These are phyloP conservation scores for Ophthalmolycus amberensis DNA, from an alignment of 2,113 vertebrate genomes.

Conservation along the genomic window DNA sequence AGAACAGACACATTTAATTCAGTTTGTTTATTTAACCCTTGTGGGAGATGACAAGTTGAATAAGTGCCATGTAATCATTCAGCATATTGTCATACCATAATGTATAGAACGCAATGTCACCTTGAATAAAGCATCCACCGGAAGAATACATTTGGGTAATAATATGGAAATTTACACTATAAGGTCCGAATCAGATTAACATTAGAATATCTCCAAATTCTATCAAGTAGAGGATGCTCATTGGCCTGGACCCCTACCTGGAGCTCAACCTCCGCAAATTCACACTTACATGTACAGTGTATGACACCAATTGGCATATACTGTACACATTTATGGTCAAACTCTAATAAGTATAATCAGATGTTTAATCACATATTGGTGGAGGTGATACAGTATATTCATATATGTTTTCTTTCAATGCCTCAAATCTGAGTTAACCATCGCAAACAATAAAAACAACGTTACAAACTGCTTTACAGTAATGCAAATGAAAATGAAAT, in stretches of 20 bases:
- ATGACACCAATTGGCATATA: background rate
- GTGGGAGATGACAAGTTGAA: conserved; percentile 83
- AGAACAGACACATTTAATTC: conserved; percentile 77
- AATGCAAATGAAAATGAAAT: background rate
- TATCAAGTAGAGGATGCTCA: conserved; percentile 48
- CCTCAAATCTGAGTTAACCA: background rate
- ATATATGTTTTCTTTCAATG: background rate
- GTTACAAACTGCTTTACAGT: background rate
- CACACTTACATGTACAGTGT: background rate
- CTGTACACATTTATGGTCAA: background rate
- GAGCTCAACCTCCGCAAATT: background rate
- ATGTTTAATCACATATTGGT: background rate
- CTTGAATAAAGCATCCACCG: conserved; percentile 81
- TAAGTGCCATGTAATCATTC: conserved; percentile 83
- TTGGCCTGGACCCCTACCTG: conserved; percentile 46
- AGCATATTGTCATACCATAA: conserved; percentile 79
- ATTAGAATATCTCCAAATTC: conserved; percentile 77
- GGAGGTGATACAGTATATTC: background rate
- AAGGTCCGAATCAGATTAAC: conserved; percentile 78
- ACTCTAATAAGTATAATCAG: background rate
- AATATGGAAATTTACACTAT: conserved; percentile 82
- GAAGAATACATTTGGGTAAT: conserved; percentile 84
- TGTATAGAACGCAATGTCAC: conserved; percentile 81
- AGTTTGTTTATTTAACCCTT: conserved; percentile 82
- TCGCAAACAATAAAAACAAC: background rate